Conservation (phyloP, 2,113 vertebrate genomes). For the Barnardius zonarius region DNA sequence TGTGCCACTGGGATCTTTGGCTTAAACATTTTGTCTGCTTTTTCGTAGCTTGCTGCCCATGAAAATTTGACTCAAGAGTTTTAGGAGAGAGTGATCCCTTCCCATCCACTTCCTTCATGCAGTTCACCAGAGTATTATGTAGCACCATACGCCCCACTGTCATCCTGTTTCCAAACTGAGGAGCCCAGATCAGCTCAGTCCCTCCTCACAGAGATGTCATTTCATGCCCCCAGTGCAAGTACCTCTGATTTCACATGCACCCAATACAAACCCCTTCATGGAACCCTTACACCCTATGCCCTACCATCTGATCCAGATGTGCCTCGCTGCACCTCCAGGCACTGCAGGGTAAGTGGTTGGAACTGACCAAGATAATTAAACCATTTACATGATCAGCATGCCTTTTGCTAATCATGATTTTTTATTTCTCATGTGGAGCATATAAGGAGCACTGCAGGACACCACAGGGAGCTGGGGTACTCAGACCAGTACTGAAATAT, state of each 20-base stretch:
- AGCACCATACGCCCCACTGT: rapidly evolving
- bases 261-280: background rate
- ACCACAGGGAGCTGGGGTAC: background rate
- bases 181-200: rapidly evolving
- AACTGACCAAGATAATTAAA: background rate
- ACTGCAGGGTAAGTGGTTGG: background rate
- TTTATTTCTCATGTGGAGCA: background rate
- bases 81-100: background rate
- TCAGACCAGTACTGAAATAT: background rate
- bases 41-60: background rate
- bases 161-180: background rate
- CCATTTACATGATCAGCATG: background rate
- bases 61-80: background rate
- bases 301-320: background rate
- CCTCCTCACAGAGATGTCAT: background rate
- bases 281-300: background rate
- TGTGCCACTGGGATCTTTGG: background rate
- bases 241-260: background rate
- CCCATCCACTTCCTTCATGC: background rate
- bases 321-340: background rate
- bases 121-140: background rate
- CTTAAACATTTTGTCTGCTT: background rate
- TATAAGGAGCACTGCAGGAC: background rate
- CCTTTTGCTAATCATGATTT: background rate
- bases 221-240: background rate